phyloP scores from a whole-genome alignment of 2,888 invertebrate genomes.

The Meiosimyza platycephala region DNA sequence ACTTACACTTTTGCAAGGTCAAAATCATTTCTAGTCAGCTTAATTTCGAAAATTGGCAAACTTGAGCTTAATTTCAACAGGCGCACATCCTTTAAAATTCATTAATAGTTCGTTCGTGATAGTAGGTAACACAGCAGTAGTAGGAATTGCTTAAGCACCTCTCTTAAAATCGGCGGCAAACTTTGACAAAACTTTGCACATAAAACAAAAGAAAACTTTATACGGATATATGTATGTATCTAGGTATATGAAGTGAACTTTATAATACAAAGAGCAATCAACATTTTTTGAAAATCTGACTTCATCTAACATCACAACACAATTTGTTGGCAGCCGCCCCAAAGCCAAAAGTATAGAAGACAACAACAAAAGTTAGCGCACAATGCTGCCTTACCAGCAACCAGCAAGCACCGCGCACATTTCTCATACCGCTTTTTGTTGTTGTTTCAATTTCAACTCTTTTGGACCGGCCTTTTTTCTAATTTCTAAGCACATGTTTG shows the following conservation, averaged over 20 bases:
- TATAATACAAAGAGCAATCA: too few relatives aligned
- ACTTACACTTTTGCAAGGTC: too few relatives aligned
- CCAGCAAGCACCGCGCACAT: not conserved
- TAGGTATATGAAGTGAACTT: too few relatives aligned
- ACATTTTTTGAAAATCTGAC: too few relatives aligned
- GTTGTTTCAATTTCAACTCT: too few relatives aligned
- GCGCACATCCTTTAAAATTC: constrained; percentile 30
- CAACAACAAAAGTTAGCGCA: not conserved
- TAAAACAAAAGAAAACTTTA: not conserved
- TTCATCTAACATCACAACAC: too few relatives aligned
- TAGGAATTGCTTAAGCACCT: not conserved
- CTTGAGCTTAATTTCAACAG: constrained; percentile 33
- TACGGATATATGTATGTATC: too few relatives aligned
- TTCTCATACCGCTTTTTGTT: not conserved
- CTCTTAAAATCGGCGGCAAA: not conserved
- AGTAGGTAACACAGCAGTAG: not conserved
- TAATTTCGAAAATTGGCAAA: constrained; percentile 4
- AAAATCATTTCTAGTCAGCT: not conserved
- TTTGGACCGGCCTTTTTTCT: too few relatives aligned
- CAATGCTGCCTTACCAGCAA: not conserved
- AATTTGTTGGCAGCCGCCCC: too few relatives aligned
- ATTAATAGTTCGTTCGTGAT: not conserved
- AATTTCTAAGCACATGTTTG: constrained; percentile 2
- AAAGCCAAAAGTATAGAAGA: too few relatives aligned
- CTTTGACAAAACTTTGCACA: not conserved